These are phyloP conservation scores for Melanophora roralis DNA, from an alignment of 2,888 invertebrate species.

Conservation along the genomic window DNA sequence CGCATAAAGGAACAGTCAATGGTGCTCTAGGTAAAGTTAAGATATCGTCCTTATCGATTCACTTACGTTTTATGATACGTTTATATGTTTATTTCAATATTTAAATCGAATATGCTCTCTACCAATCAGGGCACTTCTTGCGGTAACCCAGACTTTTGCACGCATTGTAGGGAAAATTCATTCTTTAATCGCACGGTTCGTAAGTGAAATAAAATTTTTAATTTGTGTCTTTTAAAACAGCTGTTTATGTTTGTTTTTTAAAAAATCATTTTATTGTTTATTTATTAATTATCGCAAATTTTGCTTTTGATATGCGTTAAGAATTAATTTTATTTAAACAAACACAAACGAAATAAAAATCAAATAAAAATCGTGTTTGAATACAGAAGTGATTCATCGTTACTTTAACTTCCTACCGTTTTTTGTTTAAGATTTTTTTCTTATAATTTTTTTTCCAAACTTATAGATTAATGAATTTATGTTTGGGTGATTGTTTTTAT, in stretches of 20 bases:
- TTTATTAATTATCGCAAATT: neutral
- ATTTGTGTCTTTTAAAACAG: neutral
- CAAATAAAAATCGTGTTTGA: slow-evolving; percentile 31
- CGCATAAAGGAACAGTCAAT: no score
- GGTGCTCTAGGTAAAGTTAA: no score
- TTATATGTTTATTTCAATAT: no score
- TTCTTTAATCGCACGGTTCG: no score
- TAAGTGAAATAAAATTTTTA: no score
- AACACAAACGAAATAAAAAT: neutral
- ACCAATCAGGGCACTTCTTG: no score
- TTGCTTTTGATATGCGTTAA: slow-evolving; percentile 6
- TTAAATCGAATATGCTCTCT: no score
- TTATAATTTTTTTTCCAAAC: slow-evolving; percentile 8
- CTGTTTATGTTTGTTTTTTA: neutral
- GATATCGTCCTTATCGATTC: no score
- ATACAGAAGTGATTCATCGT: slow-evolving; percentile 59
- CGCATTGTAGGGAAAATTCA: no score
- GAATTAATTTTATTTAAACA: slow-evolving; percentile 29
- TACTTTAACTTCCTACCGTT: slow-evolving; percentile 59
- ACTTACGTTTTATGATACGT: no score
- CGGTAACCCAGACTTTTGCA: no score
- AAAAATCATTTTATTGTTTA: neutral
- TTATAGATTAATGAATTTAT: slow-evolving; percentile 49
- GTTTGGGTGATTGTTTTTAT: slow-evolving; percentile 6
- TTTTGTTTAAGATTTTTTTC: slow-evolving; percentile 32